These are phyloP conservation scores for Ianthella basta DNA, from an alignment of 37 sponge, comb jelly and placozoan genomes.

Conservation along the genomic window DNA sequence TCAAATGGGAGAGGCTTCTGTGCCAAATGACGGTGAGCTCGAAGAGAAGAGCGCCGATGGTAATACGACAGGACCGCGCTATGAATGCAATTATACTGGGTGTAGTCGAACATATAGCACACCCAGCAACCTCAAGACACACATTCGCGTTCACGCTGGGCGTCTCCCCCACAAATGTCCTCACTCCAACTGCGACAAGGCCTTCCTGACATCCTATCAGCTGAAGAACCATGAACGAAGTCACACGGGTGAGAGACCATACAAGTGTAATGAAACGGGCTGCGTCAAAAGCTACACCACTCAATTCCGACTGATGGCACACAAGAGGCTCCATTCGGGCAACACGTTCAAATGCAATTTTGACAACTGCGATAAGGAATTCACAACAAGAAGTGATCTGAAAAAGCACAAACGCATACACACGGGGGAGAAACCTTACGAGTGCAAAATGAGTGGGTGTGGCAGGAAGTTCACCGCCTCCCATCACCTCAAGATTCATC, in stretches of 20 bases:
- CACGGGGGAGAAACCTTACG: conserved; percentile 81
- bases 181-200: conserved; percentile 73
- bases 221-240: conserved; percentile 75
- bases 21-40: no score
- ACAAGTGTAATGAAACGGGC: conserved; percentile 65
- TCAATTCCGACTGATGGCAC: conserved; percentile 80
- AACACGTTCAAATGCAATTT: conserved; percentile 77
- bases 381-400: conserved; percentile 85
- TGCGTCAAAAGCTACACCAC: conserved; percentile 84
- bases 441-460: conserved; percentile 67
- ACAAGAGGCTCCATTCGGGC: conserved; percentile 83
- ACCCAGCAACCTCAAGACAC: conserved; percentile 71
- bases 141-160: conserved; percentile 80
- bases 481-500: conserved; percentile 73
- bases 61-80: neutral
- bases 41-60: neutral
- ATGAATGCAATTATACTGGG: conserved; percentile 79
- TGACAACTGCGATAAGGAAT: conserved; percentile 74
- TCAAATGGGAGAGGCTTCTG: no score
- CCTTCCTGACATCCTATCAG: conserved; percentile 83
- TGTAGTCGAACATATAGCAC: conserved; percentile 77
- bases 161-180: conserved; percentile 73
- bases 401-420: conserved; percentile 81
- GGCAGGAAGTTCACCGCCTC: conserved; percentile 71
- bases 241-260: conserved; percentile 89